A percentile compares a stretch with the other conserved stretches of the same genome.
phyloP scores from a whole-genome alignment of 2,888 invertebrate species.

The Mechanitis mazaeus region DNA sequence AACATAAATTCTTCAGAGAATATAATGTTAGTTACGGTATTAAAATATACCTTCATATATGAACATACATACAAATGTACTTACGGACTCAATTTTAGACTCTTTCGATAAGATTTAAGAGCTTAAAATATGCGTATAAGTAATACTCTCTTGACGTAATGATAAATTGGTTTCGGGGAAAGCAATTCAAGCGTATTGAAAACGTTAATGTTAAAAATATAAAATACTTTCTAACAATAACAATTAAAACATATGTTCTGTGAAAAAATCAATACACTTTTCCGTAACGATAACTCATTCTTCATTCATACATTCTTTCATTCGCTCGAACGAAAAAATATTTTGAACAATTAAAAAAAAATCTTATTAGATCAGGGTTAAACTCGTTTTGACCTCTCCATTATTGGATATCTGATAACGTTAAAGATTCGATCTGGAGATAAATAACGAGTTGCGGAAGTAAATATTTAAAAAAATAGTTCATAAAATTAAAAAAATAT shows the following conservation, averaged over 20 bases:
- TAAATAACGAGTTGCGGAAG: not conserved
- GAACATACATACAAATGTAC: not conserved
- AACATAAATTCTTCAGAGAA: constrained; percentile 3
- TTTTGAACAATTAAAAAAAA: no score
- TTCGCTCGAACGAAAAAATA: no score
- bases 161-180: no score
- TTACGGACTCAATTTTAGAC: not conserved
- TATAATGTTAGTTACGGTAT: not conserved
- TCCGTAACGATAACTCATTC: no score
- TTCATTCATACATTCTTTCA: no score
- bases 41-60: not conserved
- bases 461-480: not conserved
- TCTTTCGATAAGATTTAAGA: no score
- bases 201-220: no score
- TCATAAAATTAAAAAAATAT: no score
- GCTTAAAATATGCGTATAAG: no score
- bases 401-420: constrained; percentile 1
- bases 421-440: not conserved
- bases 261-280: not conserved
- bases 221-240: not conserved
- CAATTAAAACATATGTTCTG: not conserved
- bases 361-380: not conserved
- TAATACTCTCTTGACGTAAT: no score
- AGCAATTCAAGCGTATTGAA: no score
- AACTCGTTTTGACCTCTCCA: not conserved